phyloP scores from a whole-genome alignment of 2,888 invertebrate species.

The Nephrotoma flavescens region DNA sequence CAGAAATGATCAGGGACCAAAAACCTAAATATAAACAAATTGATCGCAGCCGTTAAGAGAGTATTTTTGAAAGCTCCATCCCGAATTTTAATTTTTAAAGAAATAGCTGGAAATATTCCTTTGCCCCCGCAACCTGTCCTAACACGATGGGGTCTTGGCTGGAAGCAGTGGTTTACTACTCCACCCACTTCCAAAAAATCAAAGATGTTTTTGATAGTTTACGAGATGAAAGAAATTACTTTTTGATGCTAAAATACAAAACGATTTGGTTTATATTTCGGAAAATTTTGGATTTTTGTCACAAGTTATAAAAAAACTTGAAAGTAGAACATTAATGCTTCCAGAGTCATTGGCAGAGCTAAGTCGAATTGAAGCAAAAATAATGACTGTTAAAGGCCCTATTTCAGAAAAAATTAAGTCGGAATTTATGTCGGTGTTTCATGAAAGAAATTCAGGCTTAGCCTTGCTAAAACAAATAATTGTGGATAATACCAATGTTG shows the following conservation, averaged over 20 bases:
- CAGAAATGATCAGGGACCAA: constrained; percentile 15
- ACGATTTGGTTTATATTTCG: too few relatives aligned
- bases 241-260: background rate
- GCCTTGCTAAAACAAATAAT: background rate
- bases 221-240: background rate
- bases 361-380: too few relatives aligned
- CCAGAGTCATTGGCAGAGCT: too few relatives aligned
- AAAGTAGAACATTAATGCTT: too few relatives aligned
- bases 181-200: background rate
- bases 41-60: constrained; percentile 17
- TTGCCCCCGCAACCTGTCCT: too few relatives aligned
- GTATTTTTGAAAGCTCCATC: too few relatives aligned
- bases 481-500: background rate
- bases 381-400: background rate
- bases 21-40: constrained; percentile 3
- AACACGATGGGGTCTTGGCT: constrained; percentile 20
- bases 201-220: background rate
- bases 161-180: constrained; percentile 3
- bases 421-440: background rate
- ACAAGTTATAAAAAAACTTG: too few relatives aligned
- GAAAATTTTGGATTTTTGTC: too few relatives aligned
- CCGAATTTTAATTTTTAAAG: too few relatives aligned
- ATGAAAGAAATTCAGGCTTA: background rate
- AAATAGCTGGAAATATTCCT: constrained; percentile 14
- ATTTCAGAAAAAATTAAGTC: background rate